Base-by-base conservation (phyloP, 2,888 invertebrate genomes). In the Cryptocephalus moraei region DNA sequence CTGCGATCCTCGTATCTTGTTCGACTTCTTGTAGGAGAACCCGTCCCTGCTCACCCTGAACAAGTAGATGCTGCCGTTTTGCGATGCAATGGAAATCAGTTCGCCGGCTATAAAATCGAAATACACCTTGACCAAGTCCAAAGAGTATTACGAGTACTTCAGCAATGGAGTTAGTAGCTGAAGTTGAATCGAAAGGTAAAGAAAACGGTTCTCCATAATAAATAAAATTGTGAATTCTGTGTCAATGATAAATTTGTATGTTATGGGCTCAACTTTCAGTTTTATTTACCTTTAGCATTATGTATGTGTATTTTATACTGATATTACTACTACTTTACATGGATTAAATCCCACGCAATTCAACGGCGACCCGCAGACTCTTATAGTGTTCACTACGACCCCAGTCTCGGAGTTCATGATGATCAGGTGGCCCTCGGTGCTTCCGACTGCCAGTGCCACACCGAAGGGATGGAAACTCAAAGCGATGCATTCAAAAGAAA, bases 41-140 rank as follows among this genome's bases (percentile, higher is more conserved):
- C 92, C 92, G 64, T 91, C 90, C 42, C 91, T 80, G 9, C 88
- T 87, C 4, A 91, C 89, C 45, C 87, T 77, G 74, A 90, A 93
- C 45, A 88, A 70, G 64, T 86, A 86, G 40, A 88, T 78, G 61
- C 84, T 84, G 33, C 92, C 92, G 63, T 93, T 93, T 69, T 92
- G 91, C 0, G 90, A 90, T 1, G 91, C 92, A 65, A 91, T 86
- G 4, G 92, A 91, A 47, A 94, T 79, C 64, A 84, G 78, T 61
- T 89, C 88, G 3, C 92, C 91, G 62, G 87, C 92, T 93, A 22
- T n/a, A 69, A 49, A 53, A 43, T 42, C 54, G 46, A 47, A 33
- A 49, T 45, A 39, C 33, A 33, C 12, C 9, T 32, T 42, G 8
- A 22, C 10, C 38, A 45, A 38, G 9, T 13, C 4, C 33, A 44